Evolutionary conservation across 2,888 invertebrate genomes (phyloP), one percentile per base, ranked within the genome.

Genomic region (Drosophila koepferae): DNA sequence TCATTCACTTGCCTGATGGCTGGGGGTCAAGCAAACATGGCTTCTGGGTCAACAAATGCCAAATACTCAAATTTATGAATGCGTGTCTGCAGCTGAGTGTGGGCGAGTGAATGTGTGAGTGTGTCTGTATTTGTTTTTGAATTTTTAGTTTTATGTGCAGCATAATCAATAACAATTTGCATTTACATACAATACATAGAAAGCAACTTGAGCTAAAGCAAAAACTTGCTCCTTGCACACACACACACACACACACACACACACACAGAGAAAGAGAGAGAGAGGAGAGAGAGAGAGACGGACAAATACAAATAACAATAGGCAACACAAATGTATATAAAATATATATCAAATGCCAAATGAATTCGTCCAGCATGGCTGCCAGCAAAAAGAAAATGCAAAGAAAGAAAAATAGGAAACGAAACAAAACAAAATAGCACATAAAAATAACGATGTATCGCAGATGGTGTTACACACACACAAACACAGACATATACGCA

Each of bases 151-250:
- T 78, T 80, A 82, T 89, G 65, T 77, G 74, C 67, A 73, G 74
- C 86, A 81, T 82, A 86, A 86, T 86, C 86, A 90, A 86, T 86
- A 86, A 88, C 86, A 88, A 86, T 86, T 88, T 90, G 77, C 90
- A 86, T 86, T 86, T 90, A 63, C 74, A 62, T 65, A 69, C 31
- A 65, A 44, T 51, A 48, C 18, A 60, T 44, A 10, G 18, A 63
- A 58, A 49, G 53, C 38, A 43, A 66, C 62, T 40, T 51, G 49
- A 68, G 38, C 58, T 34, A 7, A 44, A 69, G 51, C 55, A 41
- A 61, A 63, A 73, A 59, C 41, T 62, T 63, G 60, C 40, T 71
- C 51, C 65, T 65, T 55, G 28, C 9, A 20, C 34, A 20, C 60
- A 48, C n/a, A 67, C 48, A 34, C 53, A 74, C 48, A 73, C 41